Evolutionary conservation across 23 tunicate species (phyloP).

Genomic region (Styela plicata): DNA sequence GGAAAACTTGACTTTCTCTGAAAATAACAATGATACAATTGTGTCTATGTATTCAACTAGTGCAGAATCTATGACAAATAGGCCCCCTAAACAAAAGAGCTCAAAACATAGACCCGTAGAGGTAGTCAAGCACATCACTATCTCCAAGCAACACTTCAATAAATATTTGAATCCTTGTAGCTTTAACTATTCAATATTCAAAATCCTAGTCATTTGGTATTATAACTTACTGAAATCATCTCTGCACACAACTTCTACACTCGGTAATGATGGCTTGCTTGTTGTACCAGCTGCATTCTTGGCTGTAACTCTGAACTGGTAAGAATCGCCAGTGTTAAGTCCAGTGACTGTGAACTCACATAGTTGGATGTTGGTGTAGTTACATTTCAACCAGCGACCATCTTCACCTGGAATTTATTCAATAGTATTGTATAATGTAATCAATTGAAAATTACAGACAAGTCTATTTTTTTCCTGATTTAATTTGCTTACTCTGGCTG

Average conservation of each 20-base stretch:
- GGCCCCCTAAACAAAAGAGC: too few relatives aligned
- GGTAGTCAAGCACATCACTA: too few relatives aligned
- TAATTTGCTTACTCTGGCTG: too few relatives aligned
- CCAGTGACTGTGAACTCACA: constrained; percentile 83
- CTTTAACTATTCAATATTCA: background rate
- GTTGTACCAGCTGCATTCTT: constrained; percentile 88
- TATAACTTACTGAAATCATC: constrained; percentile 65
- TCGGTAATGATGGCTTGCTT: constrained; percentile 90
- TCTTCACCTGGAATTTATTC: constrained; percentile 50
- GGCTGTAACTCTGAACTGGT: constrained; percentile 86
- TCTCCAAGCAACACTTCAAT: too few relatives aligned
- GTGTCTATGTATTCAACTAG: too few relatives aligned
- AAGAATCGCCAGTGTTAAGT: constrained; percentile 66
- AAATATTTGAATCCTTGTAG: too few relatives aligned
- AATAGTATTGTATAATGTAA: too few relatives aligned
- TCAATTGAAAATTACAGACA: background rate
- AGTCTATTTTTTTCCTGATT: too few relatives aligned
- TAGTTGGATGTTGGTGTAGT: constrained; percentile 79
- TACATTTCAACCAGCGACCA: constrained; percentile 80
- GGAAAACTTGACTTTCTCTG: too few relatives aligned
- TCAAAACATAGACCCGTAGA: too few relatives aligned
- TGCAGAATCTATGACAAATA: too few relatives aligned
- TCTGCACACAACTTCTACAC: constrained; percentile 73
- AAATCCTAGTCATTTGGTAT: background rate
- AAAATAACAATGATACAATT: too few relatives aligned